Evolutionary conservation across 1,140 invertebrate genomes (phyloP).

Genomic region (Hesperophylax magnus): DNA sequence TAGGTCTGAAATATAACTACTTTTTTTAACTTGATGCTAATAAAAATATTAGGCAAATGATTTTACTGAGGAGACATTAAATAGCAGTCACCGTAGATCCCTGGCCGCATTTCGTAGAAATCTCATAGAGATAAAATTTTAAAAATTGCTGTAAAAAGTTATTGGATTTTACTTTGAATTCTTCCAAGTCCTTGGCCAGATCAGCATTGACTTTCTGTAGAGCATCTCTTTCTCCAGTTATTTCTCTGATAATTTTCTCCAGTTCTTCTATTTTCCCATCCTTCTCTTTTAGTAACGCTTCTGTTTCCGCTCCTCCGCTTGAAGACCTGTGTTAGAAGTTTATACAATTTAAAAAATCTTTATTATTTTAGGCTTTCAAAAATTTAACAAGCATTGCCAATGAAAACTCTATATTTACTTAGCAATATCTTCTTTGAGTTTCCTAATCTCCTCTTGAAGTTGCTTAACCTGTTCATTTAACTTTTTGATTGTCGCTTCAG

Average conservation of each 20-base stretch:
- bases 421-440: conserved; percentile 1
- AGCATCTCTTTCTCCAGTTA: conserved; percentile 14
- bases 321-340: neutral
- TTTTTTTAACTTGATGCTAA: too few relatives aligned
- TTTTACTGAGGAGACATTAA: too few relatives aligned
- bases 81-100: too few relatives aligned
- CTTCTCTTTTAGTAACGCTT: conserved; percentile 2
- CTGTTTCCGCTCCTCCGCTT: neutral
- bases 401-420: too few relatives aligned
- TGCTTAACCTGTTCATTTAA: neutral
- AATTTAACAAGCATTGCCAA: too few relatives aligned
- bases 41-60: too few relatives aligned
- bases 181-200: conserved; percentile 6
- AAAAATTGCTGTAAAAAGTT: too few relatives aligned
- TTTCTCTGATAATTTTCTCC: conserved; percentile 21
- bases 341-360: too few relatives aligned
- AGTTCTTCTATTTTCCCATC: conserved; percentile 18
- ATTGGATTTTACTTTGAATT: neutral
- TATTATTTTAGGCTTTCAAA: too few relatives aligned
- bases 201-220: conserved; percentile 9
- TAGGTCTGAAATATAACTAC: too few relatives aligned
- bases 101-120: too few relatives aligned
- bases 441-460: conserved; percentile 10
- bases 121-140: too few relatives aligned
- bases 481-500: neutral